Conservation (phyloP, 2,113 vertebrate genomes). For the Cheirogaleus medius region DNA sequence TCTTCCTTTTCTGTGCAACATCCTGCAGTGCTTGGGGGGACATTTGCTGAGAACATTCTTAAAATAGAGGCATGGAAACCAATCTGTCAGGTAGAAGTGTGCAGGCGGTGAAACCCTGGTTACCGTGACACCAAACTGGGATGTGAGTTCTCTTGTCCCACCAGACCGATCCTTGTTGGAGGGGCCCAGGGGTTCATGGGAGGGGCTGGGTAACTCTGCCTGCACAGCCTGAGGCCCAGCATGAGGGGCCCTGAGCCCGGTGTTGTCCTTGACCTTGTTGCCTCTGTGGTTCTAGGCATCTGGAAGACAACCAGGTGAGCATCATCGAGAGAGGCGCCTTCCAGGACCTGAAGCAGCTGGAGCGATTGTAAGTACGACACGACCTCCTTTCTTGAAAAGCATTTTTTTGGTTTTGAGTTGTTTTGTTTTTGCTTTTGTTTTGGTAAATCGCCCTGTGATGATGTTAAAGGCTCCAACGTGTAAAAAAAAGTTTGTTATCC, state of each 20-base stretch:
- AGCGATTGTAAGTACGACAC: conserved; percentile 93
- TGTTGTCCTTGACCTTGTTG: conserved; percentile 53
- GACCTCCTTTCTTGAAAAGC: conserved; percentile 14
- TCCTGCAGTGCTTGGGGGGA: conserved; percentile 70
- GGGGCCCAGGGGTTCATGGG: neutral
- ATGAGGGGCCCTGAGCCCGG: neutral
- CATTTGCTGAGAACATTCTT: conserved; percentile 75
- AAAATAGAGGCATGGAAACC: conserved; percentile 80
- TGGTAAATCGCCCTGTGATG: neutral
- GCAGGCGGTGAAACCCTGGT: conserved; percentile 65
- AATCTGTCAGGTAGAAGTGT: conserved; percentile 79
- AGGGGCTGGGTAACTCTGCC: neutral
- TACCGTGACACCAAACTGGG: conserved; percentile 63
- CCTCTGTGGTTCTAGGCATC: conserved; percentile 88
- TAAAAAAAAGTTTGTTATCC: conserved; percentile 26
- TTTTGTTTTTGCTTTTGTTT: neutral
- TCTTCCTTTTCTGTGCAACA: conserved; percentile 66
- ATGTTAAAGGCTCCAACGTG: conserved; percentile 4
- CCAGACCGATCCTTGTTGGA: neutral
- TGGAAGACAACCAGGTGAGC: conserved; percentile 98
- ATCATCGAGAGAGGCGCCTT: conserved; percentile 97
- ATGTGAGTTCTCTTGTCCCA: conserved; percentile 47
- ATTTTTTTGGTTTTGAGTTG: too few relatives aligned
- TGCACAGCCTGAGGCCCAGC: neutral
- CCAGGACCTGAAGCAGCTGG: conserved; percentile 97